phyloP scores from a whole-genome alignment of 2,113 vertebrate species.

The Chamaea fasciata region DNA sequence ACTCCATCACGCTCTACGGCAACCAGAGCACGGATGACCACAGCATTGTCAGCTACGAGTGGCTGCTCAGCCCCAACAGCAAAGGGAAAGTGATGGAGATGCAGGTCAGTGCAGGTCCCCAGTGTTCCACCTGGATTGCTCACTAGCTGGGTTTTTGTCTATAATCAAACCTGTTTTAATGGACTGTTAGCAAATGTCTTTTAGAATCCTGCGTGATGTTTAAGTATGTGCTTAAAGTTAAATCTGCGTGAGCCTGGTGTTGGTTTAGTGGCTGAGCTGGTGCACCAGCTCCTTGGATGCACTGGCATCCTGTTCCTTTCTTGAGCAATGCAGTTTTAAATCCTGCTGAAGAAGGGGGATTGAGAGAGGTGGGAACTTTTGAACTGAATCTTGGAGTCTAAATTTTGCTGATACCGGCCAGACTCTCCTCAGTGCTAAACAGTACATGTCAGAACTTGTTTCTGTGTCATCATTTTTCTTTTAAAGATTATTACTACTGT shows the following conservation, averaged over 20 bases:
- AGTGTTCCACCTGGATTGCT: not conserved
- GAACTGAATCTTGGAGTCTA: not conserved
- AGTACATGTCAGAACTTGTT: not conserved
- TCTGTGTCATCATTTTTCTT: not conserved
- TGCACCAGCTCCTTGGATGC: not conserved
- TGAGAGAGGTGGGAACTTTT: not conserved
- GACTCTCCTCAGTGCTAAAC: not conserved
- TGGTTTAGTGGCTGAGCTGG: not conserved
- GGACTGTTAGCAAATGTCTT: not conserved
- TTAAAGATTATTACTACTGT: not conserved
- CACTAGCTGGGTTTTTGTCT: not conserved
- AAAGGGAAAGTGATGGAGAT: constrained; percentile 98
- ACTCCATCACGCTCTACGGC: constrained; percentile 88
- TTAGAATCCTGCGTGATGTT: not conserved
- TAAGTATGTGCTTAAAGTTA: not conserved
- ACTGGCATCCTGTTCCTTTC: not conserved
- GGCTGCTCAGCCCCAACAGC: constrained; percentile 93
- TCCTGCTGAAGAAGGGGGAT: not conserved
- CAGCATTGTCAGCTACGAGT: constrained; percentile 90
- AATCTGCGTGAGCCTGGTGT: rapidly evolving
- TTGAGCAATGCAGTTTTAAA: not conserved
- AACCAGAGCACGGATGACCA: constrained; percentile 96
- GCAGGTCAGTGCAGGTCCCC: constrained; percentile 81
- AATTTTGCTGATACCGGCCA: not conserved
- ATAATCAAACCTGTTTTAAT: not conserved